Evolutionary conservation across 23 tunicate species (phyloP).

Genomic region (Trididemnum miniatum): DNA sequence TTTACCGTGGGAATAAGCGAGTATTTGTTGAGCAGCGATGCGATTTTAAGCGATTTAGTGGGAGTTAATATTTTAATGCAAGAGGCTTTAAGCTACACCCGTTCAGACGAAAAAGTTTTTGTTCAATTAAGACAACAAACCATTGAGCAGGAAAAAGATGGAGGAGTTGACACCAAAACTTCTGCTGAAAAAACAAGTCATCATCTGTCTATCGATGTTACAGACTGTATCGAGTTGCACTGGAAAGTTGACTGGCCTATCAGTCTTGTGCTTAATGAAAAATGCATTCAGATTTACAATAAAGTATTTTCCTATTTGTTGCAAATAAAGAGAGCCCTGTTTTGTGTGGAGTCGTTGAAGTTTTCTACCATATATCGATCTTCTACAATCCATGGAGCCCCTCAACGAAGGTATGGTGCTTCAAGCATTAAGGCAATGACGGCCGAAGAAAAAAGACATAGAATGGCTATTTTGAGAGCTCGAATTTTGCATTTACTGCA

Average conservation of each 20-base stretch:
- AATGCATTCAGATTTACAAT: slow-evolving; percentile 39
- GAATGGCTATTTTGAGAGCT: slow-evolving; percentile 58
- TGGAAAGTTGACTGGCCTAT: slow-evolving; percentile 67
- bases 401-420: neutral
- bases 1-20: slow-evolving; percentile 37
- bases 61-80: slow-evolving; percentile 56
- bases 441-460: slow-evolving; percentile 18
- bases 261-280: slow-evolving; percentile 33
- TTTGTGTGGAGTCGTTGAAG: slow-evolving; percentile 50
- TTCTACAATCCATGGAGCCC: neutral
- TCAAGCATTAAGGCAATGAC: neutral
- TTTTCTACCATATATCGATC: slow-evolving; percentile 36
- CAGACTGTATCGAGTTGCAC: slow-evolving; percentile 51
- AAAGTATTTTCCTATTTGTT: slow-evolving; percentile 52
- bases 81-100: slow-evolving; percentile 46
- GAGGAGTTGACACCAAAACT: neutral
- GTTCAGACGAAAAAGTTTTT: slow-evolving; percentile 25
- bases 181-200: neutral
- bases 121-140: slow-evolving; percentile 4
- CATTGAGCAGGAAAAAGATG: neutral
- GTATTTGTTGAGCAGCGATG: slow-evolving; percentile 7
- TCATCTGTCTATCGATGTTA: slow-evolving; percentile 18
- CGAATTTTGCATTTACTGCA: slow-evolving; percentile 52
- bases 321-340: slow-evolving; percentile 66
- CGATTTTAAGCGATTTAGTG: slow-evolving; percentile 37